These are phyloP conservation scores for Stigmatopora argus DNA, from an alignment of 2,113 vertebrate species.

Conservation along the genomic window DNA sequence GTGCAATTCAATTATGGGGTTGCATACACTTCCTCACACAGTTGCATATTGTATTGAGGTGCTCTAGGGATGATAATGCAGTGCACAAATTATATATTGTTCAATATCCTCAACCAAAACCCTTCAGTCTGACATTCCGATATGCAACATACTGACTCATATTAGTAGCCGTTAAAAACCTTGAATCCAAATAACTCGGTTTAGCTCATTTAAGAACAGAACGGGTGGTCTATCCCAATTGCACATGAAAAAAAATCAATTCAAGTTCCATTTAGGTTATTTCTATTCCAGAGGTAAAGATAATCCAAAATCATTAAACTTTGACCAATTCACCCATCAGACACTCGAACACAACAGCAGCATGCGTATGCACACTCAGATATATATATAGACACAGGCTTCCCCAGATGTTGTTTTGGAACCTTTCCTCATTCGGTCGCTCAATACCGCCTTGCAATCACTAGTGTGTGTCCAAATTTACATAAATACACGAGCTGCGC, in stretches of 20 bases:
- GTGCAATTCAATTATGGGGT: too few relatives aligned
- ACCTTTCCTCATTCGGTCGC: constrained; percentile 25
- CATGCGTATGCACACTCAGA: constrained; percentile 1
- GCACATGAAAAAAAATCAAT: neutral
- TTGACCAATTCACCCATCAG: constrained; percentile 6
- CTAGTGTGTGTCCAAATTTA: constrained; percentile 45
- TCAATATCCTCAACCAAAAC: neutral
- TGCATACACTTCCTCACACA: too few relatives aligned
- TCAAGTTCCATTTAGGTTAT: constrained; percentile 3
- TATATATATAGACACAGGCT: neutral
- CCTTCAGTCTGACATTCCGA: neutral
- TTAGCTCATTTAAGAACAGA: neutral
- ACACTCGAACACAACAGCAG: constrained; percentile 18
- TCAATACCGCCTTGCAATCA: constrained; percentile 22
- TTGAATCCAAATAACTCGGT: neutral
- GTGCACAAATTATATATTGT: too few relatives aligned
- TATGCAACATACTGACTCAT: neutral
- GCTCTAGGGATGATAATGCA: too few relatives aligned
- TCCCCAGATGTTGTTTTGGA: constrained; percentile 54
- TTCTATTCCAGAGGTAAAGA: neutral
- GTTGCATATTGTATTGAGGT: too few relatives aligned
- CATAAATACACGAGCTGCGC: constrained; percentile 43
- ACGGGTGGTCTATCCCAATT: neutral
- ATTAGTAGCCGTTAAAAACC: neutral
- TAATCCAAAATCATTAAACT: constrained; percentile 6